Percentiles rank a stretch among this genome's conserved stretches.
These are phyloP conservation scores for Neolamprologus caudopunctatus DNA, from an alignment of 2,113 vertebrate genomes.

Conservation along the genomic window DNA sequence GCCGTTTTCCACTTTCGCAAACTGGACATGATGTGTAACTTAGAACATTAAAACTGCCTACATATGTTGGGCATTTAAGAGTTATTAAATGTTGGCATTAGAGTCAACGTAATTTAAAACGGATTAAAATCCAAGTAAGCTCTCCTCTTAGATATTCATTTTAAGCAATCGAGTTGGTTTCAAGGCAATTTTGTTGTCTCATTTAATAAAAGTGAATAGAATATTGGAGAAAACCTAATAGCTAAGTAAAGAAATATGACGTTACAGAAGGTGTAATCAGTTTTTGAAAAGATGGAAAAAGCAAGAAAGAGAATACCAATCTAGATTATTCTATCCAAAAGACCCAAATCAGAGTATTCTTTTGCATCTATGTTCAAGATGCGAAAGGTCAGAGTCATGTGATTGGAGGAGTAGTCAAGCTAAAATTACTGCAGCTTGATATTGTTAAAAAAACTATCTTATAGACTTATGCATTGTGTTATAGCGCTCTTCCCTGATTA, in stretches of 20 bases:
- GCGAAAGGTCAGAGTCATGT: not conserved
- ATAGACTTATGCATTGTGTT: not conserved
- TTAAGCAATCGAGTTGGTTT: not conserved
- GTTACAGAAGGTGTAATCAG: not conserved
- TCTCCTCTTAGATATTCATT: not conserved
- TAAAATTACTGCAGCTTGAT: not conserved
- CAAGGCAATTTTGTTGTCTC: not conserved
- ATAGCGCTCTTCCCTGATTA: not conserved
- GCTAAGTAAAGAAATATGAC: not conserved
- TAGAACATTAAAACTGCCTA: not conserved
- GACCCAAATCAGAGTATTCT: slow-evolving; percentile 25
- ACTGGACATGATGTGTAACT: not conserved
- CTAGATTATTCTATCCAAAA: slow-evolving; percentile 36
- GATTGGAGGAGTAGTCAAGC: not conserved
- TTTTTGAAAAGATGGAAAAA: not conserved
- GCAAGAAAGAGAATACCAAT: not conserved
- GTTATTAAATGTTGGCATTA: not conserved
- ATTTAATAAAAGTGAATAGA: not conserved
- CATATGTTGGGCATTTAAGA: not conserved
- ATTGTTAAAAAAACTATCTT: not conserved
- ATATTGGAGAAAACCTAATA: not conserved
- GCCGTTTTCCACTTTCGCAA: not conserved
- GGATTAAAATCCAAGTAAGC: not conserved
- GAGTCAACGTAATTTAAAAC: not conserved
- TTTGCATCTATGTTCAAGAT: not conserved